These are phyloP conservation scores for Arothron firmamentum DNA, from an alignment of 2,113 vertebrate genomes.

Conservation along the genomic window DNA sequence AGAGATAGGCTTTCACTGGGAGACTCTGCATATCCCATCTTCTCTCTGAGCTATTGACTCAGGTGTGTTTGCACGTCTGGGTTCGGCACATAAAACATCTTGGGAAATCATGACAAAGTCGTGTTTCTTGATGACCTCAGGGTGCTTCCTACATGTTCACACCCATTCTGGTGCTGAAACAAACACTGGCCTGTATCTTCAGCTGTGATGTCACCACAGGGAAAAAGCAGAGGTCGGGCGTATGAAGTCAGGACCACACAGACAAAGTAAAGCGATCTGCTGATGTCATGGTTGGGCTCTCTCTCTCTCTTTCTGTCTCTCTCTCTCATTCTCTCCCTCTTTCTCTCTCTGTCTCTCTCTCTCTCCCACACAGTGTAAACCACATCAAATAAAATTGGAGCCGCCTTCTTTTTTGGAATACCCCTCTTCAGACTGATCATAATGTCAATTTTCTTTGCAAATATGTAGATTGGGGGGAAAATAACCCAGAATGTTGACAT, in stretches of 20 bases:
- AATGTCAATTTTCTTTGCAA: slow-evolving; percentile 59
- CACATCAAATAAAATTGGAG: slow-evolving; percentile 52
- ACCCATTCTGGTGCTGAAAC: slow-evolving; percentile 28
- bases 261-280: slow-evolving; percentile 23
- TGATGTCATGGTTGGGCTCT: slow-evolving; percentile 33
- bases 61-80: slow-evolving; percentile 36
- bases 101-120: slow-evolving; percentile 14
- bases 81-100: slow-evolving; percentile 52
- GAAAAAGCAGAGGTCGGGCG: slow-evolving; percentile 52
- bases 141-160: slow-evolving; percentile 32
- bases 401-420: slow-evolving; percentile 60
- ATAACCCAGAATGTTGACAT: slow-evolving; percentile 57
- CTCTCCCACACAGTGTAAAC: slow-evolving; percentile 35
- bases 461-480: slow-evolving; percentile 63
- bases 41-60: slow-evolving; percentile 49
- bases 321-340: not conserved
- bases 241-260: slow-evolving; percentile 45
- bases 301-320: slow-evolving; percentile 13
- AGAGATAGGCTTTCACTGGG: not conserved
- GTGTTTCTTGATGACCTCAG: slow-evolving; percentile 47
- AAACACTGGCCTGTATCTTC: slow-evolving; percentile 15
- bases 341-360: slow-evolving; percentile 20
- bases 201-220: slow-evolving; percentile 36
- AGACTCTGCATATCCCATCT: slow-evolving; percentile 31
- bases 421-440: slow-evolving; percentile 49